Evolutionary conservation across 2,888 invertebrate species (phyloP).

Genomic region (Punctoribates punctum): DNA sequence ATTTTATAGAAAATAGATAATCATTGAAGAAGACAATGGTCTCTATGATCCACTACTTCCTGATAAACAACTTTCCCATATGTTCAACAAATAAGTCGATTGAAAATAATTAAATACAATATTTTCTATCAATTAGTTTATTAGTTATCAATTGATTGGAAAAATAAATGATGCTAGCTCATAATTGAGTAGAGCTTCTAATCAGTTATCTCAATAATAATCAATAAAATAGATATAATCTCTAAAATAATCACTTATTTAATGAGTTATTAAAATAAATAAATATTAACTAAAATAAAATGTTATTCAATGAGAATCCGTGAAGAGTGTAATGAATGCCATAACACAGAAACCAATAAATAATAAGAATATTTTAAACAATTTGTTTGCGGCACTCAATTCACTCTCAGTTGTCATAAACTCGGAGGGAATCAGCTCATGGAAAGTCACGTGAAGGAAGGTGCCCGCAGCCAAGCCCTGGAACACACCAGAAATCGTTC

Average conservation of each 20-base stretch:
- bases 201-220: no score
- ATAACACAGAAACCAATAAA: conserved; percentile 48
- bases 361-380: conserved; percentile 49
- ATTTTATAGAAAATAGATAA: no score
- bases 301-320: conserved; percentile 5
- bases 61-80: no score
- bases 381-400: conserved; percentile 44
- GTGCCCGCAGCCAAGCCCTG: conserved; percentile 53
- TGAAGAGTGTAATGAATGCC: conserved; percentile 41
- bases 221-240: no score
- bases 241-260: neutral
- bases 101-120: no score
- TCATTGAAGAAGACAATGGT: no score
- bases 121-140: no score
- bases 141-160: no score
- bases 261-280: neutral
- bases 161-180: no score
- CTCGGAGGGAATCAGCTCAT: conserved; percentile 52
- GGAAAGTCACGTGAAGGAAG: conserved; percentile 53
- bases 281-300: neutral
- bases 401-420: conserved; percentile 28
- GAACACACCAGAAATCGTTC: conserved; percentile 51
- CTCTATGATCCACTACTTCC: no score
- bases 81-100: no score
- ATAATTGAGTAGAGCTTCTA: no score